These are phyloP conservation scores for Poecilobothrus nobilitatus DNA, from an alignment of 2,888 invertebrate genomes.

Conservation along the genomic window DNA sequence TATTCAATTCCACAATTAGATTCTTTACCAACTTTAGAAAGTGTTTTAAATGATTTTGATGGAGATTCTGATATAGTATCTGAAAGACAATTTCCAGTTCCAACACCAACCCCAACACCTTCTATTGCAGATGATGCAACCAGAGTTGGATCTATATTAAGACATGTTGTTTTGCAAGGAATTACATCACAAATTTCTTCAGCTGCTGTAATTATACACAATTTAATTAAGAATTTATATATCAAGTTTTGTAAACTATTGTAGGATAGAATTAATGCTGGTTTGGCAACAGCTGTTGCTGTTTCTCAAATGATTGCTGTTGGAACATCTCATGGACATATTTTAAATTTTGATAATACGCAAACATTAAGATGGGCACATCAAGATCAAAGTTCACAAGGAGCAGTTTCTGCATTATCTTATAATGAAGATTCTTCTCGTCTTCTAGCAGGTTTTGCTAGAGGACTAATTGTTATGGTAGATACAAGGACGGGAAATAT, in stretches of 20 bases:
- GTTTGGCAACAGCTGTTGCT: conserved; percentile 76
- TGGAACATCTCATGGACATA: conserved; percentile 88
- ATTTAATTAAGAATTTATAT: conserved; percentile 7
- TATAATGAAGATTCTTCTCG: conserved; percentile 83
- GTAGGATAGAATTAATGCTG: conserved; percentile 81
- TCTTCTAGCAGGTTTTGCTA: conserved; percentile 64
- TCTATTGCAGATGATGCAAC: conserved; percentile 37
- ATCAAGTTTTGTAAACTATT: neutral
- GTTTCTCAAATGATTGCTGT: conserved; percentile 75
- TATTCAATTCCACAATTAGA: conserved; percentile 71
- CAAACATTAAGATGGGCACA: conserved; percentile 88
- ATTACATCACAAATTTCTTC: conserved; percentile 81
- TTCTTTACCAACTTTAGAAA: conserved; percentile 67
- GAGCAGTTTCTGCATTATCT: conserved; percentile 72
- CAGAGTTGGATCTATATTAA: conserved; percentile 57
- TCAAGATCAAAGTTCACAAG: conserved; percentile 54
- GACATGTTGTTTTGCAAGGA: conserved; percentile 75
- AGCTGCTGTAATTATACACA: conserved; percentile 58
- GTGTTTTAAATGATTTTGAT: conserved; percentile 68
- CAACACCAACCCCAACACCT: conserved; percentile 44
- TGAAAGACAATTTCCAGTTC: conserved; percentile 36
- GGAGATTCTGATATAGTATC: conserved; percentile 53
- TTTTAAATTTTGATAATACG: conserved; percentile 75
- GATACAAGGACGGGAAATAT: conserved; percentile 74
- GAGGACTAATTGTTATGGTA: conserved; percentile 85